These are phyloP conservation scores for Tonatia bakeri DNA, from an alignment of 2,113 vertebrate species.

Conservation along the genomic window DNA sequence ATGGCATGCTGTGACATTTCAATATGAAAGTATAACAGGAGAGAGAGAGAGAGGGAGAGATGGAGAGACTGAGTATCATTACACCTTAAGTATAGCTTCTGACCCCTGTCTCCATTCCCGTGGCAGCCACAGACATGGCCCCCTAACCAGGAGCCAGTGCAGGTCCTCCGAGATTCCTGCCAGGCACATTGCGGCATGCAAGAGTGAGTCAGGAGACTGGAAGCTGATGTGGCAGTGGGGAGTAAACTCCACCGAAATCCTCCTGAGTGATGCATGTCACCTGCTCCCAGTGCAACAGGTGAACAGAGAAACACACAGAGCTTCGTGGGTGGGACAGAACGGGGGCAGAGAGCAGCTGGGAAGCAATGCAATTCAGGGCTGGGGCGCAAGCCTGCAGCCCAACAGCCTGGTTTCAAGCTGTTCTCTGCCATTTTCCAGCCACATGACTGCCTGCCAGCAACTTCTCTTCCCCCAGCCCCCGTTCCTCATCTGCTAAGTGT, in stretches of 20 bases:
- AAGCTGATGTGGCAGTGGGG: not conserved
- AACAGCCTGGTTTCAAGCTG: not conserved
- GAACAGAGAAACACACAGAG: not conserved
- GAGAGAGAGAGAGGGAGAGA: not conserved
- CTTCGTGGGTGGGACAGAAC: not conserved
- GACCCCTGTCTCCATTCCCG: not conserved
- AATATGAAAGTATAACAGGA: not conserved
- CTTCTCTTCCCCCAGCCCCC: not conserved
- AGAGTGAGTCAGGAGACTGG: not conserved
- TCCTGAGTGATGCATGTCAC: fast-evolving
- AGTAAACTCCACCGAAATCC: not conserved
- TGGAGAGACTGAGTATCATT: not conserved
- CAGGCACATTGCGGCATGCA: not conserved
- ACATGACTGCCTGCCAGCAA: fast-evolving
- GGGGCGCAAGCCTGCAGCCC: not conserved
- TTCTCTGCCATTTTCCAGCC: not conserved
- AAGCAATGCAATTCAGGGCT: fast-evolving
- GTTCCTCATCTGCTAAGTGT: not conserved
- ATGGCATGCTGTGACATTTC: not conserved
- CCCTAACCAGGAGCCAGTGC: not conserved
- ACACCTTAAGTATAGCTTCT: not conserved
- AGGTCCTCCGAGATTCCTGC: not conserved
- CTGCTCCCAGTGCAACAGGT: not conserved
- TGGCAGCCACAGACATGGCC: not conserved
- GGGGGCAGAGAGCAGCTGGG: not conserved